Evolutionary conservation across 2,113 vertebrate species (phyloP).

Genomic region (Pedionomus torquatus): DNA sequence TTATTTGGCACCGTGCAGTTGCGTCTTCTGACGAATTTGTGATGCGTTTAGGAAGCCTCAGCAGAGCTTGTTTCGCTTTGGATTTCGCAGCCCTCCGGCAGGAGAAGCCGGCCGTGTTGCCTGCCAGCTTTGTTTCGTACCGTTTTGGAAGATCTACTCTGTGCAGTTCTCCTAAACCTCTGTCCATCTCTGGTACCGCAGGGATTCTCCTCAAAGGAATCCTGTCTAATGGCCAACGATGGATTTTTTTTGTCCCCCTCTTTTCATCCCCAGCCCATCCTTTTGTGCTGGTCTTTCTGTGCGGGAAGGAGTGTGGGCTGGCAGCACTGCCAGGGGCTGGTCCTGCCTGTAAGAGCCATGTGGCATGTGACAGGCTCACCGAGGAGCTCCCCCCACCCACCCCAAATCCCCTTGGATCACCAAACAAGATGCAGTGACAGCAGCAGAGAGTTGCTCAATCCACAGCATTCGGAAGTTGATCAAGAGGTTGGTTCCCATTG

Average conservation of each 20-base stretch:
- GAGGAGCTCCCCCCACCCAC: neutral
- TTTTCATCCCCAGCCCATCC: accelerated
- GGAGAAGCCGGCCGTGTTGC: neutral
- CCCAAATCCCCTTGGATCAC: neutral
- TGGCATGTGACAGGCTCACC: accelerated
- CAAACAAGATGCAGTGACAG: neutral
- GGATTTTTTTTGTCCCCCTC: too few species aligned
- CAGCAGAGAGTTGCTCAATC: neutral
- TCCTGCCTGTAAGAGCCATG: neutral
- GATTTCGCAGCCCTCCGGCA: accelerated
- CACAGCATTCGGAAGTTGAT: neutral
- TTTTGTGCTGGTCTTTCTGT: neutral
- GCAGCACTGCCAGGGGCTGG: neutral
- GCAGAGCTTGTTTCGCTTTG: neutral
- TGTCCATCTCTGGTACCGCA: neutral
- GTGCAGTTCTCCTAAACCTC: neutral
- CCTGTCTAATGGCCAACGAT: accelerated
- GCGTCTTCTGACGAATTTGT: neutral
- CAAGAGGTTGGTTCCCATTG: neutral
- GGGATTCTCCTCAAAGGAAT: neutral
- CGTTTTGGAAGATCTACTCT: neutral
- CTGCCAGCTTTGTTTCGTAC: neutral
- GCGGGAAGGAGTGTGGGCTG: neutral
- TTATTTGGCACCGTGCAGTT: neutral
- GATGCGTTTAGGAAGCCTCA: neutral